phyloP scores from a whole-genome alignment of 1,140 invertebrate species.

The Listronotus oregonensis region DNA sequence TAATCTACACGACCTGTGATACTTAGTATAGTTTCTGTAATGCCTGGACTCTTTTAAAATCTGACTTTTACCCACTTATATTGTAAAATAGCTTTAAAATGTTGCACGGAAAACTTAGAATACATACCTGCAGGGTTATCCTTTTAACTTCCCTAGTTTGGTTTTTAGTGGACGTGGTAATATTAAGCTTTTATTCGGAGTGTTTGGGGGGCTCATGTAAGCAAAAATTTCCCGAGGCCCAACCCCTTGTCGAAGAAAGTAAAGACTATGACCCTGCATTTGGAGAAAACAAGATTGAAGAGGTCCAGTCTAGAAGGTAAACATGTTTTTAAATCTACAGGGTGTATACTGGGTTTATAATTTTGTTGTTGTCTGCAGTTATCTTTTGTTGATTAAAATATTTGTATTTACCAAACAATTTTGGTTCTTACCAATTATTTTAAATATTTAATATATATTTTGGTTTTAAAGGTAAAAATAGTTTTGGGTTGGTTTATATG shows the following conservation, averaged over 20 bases:
- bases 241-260: constrained; percentile 16
- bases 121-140: constrained; percentile 93
- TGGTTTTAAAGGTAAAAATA: too few relatives aligned
- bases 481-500: too few relatives aligned
- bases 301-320: constrained; percentile 25
- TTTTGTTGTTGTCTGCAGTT: too few relatives aligned
- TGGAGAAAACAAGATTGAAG: constrained; percentile 30
- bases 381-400: too few relatives aligned
- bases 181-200: constrained; percentile 93
- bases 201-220: constrained; percentile 78
- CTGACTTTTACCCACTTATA: background rate
- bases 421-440: too few relatives aligned
- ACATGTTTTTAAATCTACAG: constrained; percentile 9
- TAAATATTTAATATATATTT: too few relatives aligned
- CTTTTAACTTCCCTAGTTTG: constrained; percentile 93
- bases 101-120: constrained; percentile 84
- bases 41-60: constrained; percentile 10
- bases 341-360: background rate
- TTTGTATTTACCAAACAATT: too few relatives aligned
- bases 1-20: constrained; percentile 26
- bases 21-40: constrained; percentile 22
- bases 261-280: constrained; percentile 29
- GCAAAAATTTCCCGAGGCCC: constrained; percentile 56
- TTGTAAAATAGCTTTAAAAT: constrained; percentile 59
- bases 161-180: constrained; percentile 89